Evolutionary conservation across 1,140 invertebrate genomes (phyloP).

Genomic region (Ceratoteleas bidentatus): DNA sequence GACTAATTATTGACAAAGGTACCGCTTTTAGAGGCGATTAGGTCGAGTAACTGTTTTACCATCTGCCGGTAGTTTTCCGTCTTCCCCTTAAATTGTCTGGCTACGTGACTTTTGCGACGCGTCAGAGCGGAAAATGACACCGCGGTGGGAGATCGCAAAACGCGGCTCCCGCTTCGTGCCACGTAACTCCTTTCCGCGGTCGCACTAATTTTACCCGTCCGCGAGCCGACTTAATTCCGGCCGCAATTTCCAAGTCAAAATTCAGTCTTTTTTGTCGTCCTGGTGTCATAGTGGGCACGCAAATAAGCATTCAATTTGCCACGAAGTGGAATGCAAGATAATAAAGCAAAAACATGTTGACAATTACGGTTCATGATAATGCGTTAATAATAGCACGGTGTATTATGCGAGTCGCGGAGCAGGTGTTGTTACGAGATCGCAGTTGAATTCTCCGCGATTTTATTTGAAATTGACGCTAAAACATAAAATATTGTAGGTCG

Average conservation of each 20-base stretch:
- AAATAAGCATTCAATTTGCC: slow-evolving; percentile 36
- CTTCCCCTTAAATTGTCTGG: no score
- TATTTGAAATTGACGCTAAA: neutral
- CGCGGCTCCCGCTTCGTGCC: neutral
- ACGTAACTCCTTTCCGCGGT: neutral
- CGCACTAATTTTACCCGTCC: neutral
- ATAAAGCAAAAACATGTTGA: slow-evolving; percentile 31
- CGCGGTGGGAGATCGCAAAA: neutral
- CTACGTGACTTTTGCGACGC: no score
- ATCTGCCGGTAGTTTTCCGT: no score
- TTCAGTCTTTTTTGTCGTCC: slow-evolving; percentile 24
- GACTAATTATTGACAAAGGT: no score
- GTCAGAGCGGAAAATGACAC: neutral
- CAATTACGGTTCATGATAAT: slow-evolving; percentile 28
- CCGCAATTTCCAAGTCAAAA: slow-evolving; percentile 5
- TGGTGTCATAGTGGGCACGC: slow-evolving; percentile 32
- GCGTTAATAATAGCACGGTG: slow-evolving; percentile 18
- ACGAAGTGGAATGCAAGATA: slow-evolving; percentile 41
- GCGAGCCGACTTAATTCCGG: neutral
- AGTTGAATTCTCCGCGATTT: no score
- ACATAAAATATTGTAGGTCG: neutral
- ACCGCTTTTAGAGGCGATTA: no score
- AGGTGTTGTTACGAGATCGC: slow-evolving; percentile 14
- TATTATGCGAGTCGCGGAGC: neutral
- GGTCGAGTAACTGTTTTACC: no score